These are phyloP conservation scores for Laupala kohalensis DNA, from an alignment of 1,140 invertebrate species.

Conservation along the genomic window DNA sequence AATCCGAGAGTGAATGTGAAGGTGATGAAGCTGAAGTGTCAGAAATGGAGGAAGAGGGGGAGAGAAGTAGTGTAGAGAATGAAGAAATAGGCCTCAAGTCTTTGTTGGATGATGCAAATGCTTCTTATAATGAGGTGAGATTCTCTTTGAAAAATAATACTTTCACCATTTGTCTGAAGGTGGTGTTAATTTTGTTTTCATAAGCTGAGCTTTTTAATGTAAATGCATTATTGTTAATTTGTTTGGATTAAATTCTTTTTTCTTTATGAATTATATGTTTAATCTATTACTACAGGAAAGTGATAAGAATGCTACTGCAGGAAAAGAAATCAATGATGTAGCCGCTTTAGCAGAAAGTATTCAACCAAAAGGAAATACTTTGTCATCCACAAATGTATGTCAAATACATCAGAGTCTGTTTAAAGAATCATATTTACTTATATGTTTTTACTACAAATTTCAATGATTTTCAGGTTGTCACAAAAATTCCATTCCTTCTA, in stretches of 20 bases:
- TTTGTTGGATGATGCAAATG: conserved; percentile 39
- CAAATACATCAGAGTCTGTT: background rate
- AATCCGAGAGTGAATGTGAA: conserved; percentile 17
- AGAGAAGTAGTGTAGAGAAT: conserved; percentile 30
- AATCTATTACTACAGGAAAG: background rate
- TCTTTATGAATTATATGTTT: background rate
- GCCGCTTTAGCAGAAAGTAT: conserved; percentile 90
- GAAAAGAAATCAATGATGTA: conserved; percentile 71
- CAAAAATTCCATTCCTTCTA: conserved; percentile 84
- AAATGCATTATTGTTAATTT: too few species aligned
- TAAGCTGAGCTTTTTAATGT: too few species aligned
- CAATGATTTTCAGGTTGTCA: conserved; percentile 57
- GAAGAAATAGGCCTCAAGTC: conserved; percentile 44
- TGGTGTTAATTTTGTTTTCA: too few species aligned
- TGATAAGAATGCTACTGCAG: conserved; percentile 40
- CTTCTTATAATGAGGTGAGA: background rate
- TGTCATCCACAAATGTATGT: conserved; percentile 71
- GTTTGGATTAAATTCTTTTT: background rate
- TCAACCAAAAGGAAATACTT: conserved; percentile 94
- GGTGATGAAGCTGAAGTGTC: conserved; percentile 22
- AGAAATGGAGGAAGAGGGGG: conserved; percentile 11
- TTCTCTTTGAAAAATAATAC: background rate
- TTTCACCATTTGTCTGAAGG: too few species aligned
- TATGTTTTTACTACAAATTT: background rate
- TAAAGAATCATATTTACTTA: background rate